Evolutionary conservation across 1,140 invertebrate species (phyloP), one percentile per base, ranked within the genome.

Genomic region (Coptotermes formosanus): DNA sequence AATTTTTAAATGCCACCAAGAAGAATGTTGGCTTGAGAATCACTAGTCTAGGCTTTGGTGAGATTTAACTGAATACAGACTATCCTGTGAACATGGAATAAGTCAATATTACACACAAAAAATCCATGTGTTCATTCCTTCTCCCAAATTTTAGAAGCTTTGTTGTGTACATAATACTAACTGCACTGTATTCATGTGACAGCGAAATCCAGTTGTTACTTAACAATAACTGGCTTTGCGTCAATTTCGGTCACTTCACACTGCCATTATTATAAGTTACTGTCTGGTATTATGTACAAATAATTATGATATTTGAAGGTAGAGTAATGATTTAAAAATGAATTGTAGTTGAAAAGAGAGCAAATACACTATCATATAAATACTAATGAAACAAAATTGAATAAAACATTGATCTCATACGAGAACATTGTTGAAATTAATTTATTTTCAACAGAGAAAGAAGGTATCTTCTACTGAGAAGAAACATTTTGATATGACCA

Each of bases 181-280:
- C 64, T 75, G 64, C 64, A 75, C 64, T 75, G 16, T 75, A 75
- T 14, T 75, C 64, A 30, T n/a, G n/a, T 75, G 64, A 30, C 64
- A 6, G n/a, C 25, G 52, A 75, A 75, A 75, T 7, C 7, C n/a
- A 75, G n/a, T 75, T 75, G 30, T 75, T 75, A 75, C 30, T 75
- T 75, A 75, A 75, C 2, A 75, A 75, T 75, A 75, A 75, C 4
- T 75, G 64, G 64, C 3, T 75, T 75, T 75, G 64, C 64, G 64
- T 75, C 64, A 75, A 75, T 75, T 75, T 75, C 64, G n/a, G 25
- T 75, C 64, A 30, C 64, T 75, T 75, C 64, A 75, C 64, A 75
- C 64, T 75, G 64, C 64, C 64, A 75, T 75, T 75, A 75, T 75
- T n/a, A 75, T 55, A 64, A 75, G 25, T 3, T 75, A 75, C 30